Base-by-base conservation (phyloP, 2,797 vertebrate genomes). In the Melanotaenia boesemani region DNA sequence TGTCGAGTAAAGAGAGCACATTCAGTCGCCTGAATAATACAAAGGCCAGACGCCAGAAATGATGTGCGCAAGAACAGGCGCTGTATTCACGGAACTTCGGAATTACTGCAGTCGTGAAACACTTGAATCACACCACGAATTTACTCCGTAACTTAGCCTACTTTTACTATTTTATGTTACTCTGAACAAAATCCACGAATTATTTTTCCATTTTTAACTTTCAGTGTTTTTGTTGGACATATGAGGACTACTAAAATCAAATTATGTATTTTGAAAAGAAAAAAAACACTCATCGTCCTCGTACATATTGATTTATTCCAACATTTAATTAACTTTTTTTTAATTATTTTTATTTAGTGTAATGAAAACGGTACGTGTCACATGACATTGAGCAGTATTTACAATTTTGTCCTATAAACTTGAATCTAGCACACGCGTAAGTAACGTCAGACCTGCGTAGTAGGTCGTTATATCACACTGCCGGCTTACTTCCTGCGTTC, bases 401-500 rank as follows among this genome's bases (percentile, higher is more conserved):
- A 37, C 36, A 1, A 41, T 41, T 73, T 86, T 81, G 0, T 63
- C 3, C 1, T 1, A 0, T 0, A 0, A 41, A 0, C 0, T 0
- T 63, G 67, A 91, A 87, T 52, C 6, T 48, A 52, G 0, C 54
- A 68, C 26, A 4, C 0, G 0, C 5, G 0, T n/a, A 4, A 12
- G 7, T 70, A 26, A 90, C 82, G 75, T 89, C 30, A 82, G 2
- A 10, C 0, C 1, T 62, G 3, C 81, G 48, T 44, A 44, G 41
- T 0, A 0, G 0, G 8, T 1, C 0, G 67, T 88, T 80, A 79
- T 65, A 69, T 5, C 77, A 78, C 64, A 15, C 0, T 10, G 16
- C 74, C 67, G 84, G 78, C 9, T 46, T 7, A 0, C 82, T 90
- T 89, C 80, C 79, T 70, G 0, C 9, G 0, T 22, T 3, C 26